Evolutionary conservation across 2,888 invertebrate genomes (phyloP), one percentile per base, ranked within the genome.

Genomic region (Epicampocera succincta): DNA sequence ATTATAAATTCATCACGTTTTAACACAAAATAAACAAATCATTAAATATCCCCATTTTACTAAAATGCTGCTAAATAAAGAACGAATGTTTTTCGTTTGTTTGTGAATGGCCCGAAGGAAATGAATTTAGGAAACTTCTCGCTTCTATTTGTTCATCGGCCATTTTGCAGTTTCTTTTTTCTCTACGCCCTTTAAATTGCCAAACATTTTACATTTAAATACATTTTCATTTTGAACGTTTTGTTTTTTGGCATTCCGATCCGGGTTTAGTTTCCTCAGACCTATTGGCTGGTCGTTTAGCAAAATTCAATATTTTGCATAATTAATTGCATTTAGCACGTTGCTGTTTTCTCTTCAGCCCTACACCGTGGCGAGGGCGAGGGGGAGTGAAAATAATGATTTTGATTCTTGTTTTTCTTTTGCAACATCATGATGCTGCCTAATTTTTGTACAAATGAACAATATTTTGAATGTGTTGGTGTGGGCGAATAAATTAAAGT

Each of bases 311-410:
- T 90, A 90, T 89, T 86, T 79, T 90, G 90, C 89, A 90, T 90
- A 89, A 90, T 90, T 90, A 90, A 90, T 90, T 89, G 90, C 89
- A 89, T 89, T 90, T 90, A 90, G 90, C 90, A 90, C 90, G 89
- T 87, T 89, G 85, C 86, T 87, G 87, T 87, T 88, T 87, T 83
- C 72, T 63, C 60, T 77, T 66, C 42, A 2, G 38, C 85, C 83
- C 77, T 84, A 80, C 6, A 42, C 46, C 38, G 15, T 9, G 13
- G 19, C 0, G n/a, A 9, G n/a, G 46, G 15, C 11, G 13, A 15
- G 0, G n/a, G 12, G n/a, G 46, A 21, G 17, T 9, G 15, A 58
- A 48, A 48, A 5, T 8, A 33, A 8, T 33, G 33, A 33, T 9
- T 33, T 33, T n/a, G n/a, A n/a, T n/a, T n/a, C n/a, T n/a, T n/a